Percentiles rank a stretch among this genome's conserved stretches.
These are phyloP conservation scores for Leucopsar rothschildi DNA, from an alignment of 2,113 vertebrate species.

Conservation along the genomic window DNA sequence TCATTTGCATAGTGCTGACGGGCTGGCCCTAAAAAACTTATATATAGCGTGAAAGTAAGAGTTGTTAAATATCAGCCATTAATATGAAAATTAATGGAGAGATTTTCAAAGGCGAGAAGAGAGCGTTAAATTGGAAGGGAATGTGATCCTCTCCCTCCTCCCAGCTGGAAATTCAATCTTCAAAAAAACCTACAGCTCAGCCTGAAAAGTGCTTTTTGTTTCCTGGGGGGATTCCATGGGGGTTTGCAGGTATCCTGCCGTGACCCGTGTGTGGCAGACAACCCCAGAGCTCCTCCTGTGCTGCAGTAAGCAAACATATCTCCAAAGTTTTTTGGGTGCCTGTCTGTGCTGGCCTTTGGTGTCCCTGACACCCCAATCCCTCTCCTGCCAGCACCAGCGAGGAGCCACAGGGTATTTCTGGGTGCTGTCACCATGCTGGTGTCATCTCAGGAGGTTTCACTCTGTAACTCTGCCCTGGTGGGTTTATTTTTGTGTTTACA, in stretches of 20 bases:
- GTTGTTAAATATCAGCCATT: neutral
- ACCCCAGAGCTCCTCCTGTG: neutral
- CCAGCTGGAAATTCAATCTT: neutral
- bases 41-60: neutral
- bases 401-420: neutral
- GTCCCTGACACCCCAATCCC: neutral
- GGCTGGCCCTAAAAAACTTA: constrained; percentile 14
- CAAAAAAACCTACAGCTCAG: neutral
- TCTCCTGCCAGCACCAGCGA: neutral
- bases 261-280: neutral
- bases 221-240: neutral
- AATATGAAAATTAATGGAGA: constrained; percentile 21
- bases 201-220: neutral
- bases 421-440: neutral
- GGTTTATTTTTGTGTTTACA: constrained; percentile 68
- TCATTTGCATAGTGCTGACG: constrained; percentile 51
- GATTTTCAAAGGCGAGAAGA: neutral
- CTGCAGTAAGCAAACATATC: neutral
- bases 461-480: neutral
- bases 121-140: neutral
- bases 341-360: neutral
- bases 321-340: neutral
- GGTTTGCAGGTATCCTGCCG: neutral
- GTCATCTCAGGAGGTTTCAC: neutral
- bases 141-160: neutral